phyloP scores from a whole-genome alignment of 2,113 vertebrate genomes.

The Rhea americana region DNA sequence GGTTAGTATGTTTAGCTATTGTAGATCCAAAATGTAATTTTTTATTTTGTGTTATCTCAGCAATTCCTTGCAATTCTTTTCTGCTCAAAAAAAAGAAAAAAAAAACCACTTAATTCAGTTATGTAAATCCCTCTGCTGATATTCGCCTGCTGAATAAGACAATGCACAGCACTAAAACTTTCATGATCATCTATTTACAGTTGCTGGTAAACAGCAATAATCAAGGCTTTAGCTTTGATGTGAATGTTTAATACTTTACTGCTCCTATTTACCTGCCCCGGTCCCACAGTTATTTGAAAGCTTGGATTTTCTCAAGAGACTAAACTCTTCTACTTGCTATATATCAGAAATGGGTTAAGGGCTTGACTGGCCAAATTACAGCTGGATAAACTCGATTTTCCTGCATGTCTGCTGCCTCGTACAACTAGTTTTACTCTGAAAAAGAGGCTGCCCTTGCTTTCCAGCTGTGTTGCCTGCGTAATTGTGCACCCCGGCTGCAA shows the following conservation, averaged over 20 bases:
- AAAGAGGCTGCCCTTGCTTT: background rate
- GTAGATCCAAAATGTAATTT: background rate
- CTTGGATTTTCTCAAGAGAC: background rate
- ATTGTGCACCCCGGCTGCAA: background rate
- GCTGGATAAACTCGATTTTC: background rate
- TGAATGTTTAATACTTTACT: conserved; percentile 25
- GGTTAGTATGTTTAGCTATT: background rate
- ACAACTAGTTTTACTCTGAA: background rate
- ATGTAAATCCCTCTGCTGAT: conserved; percentile 67
- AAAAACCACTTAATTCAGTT: conserved; percentile 57
- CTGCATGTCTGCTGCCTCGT: background rate
- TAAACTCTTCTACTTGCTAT: background rate
- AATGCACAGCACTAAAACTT: conserved; percentile 66
- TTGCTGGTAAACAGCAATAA: conserved; percentile 50
- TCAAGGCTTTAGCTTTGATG: conserved; percentile 46
- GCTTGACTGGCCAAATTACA: background rate
- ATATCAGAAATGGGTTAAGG: background rate
- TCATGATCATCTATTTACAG: conserved; percentile 54
- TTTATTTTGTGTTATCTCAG: conserved; percentile 41
- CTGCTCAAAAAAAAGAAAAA: background rate
- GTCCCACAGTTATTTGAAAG: background rate
- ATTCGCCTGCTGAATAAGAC: conserved; percentile 71
- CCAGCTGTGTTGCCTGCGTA: background rate
- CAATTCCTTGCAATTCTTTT: conserved; percentile 39
- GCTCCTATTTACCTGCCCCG: conserved; percentile 51